A percentile compares a stretch with the other conserved stretches of the same genome.
Evolutionary conservation across 23 tunicate species (phyloP).

Genomic region (Styela clava): DNA sequence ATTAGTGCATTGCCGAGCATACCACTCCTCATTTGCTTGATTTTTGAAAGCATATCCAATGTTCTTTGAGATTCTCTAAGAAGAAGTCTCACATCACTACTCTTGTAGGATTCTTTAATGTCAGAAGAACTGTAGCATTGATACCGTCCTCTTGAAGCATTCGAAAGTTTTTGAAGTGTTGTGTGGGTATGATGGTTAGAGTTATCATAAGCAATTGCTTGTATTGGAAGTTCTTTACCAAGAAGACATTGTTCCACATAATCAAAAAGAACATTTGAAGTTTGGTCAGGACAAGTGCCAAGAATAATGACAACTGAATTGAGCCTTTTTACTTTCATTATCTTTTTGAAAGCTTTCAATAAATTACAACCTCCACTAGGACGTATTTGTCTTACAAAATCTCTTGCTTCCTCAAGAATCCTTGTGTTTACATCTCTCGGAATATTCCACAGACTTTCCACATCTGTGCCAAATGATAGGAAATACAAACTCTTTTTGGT

Average conservation of each 20-base stretch:
- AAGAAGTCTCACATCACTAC: conserved; percentile 71
- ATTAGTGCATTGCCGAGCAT: conserved; percentile 93
- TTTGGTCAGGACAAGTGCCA: conserved; percentile 93
- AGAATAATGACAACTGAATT: conserved; percentile 72
- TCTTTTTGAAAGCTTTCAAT: conserved; percentile 75
- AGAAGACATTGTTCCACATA: conserved; percentile 76
- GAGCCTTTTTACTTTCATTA: conserved; percentile 64
- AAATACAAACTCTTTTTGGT: conserved; percentile 68
- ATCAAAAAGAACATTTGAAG: conserved; percentile 69
- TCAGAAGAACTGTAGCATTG: conserved; percentile 86
- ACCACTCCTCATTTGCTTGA: conserved; percentile 93
- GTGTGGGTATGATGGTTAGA: conserved; percentile 81
- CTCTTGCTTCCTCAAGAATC: conserved; percentile 80
- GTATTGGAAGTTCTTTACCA: conserved; percentile 63
- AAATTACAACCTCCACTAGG: conserved; percentile 89
- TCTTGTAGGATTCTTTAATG: conserved; percentile 70
- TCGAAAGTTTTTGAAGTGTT: conserved; percentile 51
- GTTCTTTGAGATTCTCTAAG: conserved; percentile 85
- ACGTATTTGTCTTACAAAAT: conserved; percentile 74
- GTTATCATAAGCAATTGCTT: conserved; percentile 89
- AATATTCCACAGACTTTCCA: conserved; percentile 58
- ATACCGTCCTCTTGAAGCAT: conserved; percentile 73
- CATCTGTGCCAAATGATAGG: conserved; percentile 75
- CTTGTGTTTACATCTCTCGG: conserved; percentile 72
- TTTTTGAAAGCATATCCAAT: conserved; percentile 73